phyloP scores from a whole-genome alignment of 2,888 invertebrate species.

The Ypsolopha sequella region DNA sequence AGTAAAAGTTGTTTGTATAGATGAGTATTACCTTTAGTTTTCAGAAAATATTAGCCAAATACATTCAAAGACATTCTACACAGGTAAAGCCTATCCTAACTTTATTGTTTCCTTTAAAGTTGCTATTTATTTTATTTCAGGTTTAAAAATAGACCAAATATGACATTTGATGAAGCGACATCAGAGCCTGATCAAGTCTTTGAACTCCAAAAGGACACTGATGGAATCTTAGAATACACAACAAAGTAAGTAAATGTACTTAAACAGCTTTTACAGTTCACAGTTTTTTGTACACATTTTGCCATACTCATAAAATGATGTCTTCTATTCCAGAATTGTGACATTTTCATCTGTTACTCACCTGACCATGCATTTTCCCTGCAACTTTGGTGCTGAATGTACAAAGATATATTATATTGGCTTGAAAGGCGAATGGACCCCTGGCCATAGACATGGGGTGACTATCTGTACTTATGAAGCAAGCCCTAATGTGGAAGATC shows the following conservation, averaged over 20 bases:
- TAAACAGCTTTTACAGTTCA: neutral
- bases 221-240: constrained; percentile 88
- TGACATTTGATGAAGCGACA: constrained; percentile 93
- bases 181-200: constrained; percentile 88
- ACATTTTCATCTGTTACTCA: constrained; percentile 93
- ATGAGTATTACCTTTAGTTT: too few species aligned
- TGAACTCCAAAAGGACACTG: constrained; percentile 83
- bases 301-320: constrained; percentile 9
- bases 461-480: constrained; percentile 93
- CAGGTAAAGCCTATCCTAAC: neutral
- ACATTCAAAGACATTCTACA: too few species aligned
- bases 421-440: constrained; percentile 91
- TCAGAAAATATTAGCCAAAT: too few species aligned
- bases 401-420: constrained; percentile 95
- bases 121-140: constrained; percentile 52
- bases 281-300: neutral
- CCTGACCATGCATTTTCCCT: constrained; percentile 90
- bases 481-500: constrained; percentile 87
- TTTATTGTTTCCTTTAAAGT: neutral
- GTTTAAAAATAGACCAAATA: constrained; percentile 92
- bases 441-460: constrained; percentile 88
- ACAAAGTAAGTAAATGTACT: constrained; percentile 79
- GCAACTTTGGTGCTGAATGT: constrained; percentile 87
- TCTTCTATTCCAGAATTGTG: constrained; percentile 79
- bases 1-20: too few species aligned